Evolutionary conservation across 2,113 vertebrate species (phyloP).

Genomic region (Gulo gulo): DNA sequence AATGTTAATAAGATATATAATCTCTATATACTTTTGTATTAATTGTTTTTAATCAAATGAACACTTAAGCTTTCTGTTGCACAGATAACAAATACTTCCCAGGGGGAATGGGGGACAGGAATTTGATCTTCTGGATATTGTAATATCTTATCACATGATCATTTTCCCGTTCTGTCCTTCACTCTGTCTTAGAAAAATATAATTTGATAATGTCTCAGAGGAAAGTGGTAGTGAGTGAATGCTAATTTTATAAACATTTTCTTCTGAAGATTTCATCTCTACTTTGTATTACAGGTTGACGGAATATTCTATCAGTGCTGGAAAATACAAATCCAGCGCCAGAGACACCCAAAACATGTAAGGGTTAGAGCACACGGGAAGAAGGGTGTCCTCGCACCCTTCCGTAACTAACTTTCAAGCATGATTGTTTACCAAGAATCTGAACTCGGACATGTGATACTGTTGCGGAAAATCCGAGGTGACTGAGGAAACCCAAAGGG

Average conservation of each 20-base stretch:
- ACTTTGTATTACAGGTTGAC: neutral
- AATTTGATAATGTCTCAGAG: neutral
- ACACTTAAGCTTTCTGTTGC: neutral
- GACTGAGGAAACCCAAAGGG: no score
- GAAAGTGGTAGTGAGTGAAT: neutral
- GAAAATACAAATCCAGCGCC: neutral
- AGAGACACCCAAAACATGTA: rapidly evolving
- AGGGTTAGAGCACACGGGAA: neutral
- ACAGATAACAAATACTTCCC: neutral
- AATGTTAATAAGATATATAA: neutral
- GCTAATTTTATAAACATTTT: neutral
- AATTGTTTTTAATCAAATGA: neutral
- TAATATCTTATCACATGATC: neutral
- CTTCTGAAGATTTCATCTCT: neutral
- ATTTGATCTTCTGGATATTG: neutral
- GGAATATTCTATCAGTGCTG: neutral
- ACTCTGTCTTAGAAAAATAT: neutral
- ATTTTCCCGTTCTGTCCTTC: neutral
- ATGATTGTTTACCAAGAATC: neutral
- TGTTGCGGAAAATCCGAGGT: no score
- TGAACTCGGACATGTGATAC: neutral
- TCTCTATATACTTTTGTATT: neutral
- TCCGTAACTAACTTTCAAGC: neutral
- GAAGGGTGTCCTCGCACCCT: rapidly evolving
- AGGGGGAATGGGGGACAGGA: neutral